Evolutionary conservation across 2,113 vertebrate species (phyloP).

Genomic region (Pandion haliaetus): DNA sequence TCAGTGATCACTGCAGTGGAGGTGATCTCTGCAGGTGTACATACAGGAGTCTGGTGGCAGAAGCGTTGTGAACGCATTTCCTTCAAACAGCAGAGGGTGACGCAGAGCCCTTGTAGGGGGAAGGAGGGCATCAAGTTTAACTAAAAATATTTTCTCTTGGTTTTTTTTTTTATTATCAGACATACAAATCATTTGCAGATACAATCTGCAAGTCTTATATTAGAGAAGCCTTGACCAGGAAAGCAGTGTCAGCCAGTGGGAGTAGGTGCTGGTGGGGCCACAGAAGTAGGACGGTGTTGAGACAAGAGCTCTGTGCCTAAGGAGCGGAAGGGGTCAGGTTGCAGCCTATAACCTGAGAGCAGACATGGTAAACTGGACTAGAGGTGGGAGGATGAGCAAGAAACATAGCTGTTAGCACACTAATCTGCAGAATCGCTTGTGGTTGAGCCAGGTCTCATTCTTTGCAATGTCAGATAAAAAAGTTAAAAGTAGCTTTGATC

Average conservation of each 20-base stretch:
- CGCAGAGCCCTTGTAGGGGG: rapidly evolving
- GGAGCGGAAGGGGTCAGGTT: neutral
- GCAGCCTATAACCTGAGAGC: neutral
- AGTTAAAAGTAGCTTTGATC: neutral
- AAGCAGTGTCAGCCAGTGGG: neutral
- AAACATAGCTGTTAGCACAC: neutral
- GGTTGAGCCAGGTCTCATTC: neutral
- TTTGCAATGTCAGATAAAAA: neutral
- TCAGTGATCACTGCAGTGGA: neutral
- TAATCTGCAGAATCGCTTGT: neutral
- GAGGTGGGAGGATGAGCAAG: neutral
- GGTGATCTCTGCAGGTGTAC: neutral
- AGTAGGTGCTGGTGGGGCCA: neutral
- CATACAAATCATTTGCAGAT: neutral
- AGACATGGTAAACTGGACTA: neutral
- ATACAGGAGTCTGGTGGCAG: neutral
- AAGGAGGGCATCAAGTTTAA: neutral
- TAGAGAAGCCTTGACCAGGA: neutral
- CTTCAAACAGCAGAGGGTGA: neutral
- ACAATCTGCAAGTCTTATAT: neutral
- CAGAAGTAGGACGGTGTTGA: neutral
- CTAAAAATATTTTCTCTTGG: neutral
- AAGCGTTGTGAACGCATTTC: neutral
- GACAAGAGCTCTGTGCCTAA: neutral
- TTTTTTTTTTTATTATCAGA: neutral